Evolutionary conservation across 1,140 invertebrate species (phyloP).

Genomic region (Drosophila ambigua): DNA sequence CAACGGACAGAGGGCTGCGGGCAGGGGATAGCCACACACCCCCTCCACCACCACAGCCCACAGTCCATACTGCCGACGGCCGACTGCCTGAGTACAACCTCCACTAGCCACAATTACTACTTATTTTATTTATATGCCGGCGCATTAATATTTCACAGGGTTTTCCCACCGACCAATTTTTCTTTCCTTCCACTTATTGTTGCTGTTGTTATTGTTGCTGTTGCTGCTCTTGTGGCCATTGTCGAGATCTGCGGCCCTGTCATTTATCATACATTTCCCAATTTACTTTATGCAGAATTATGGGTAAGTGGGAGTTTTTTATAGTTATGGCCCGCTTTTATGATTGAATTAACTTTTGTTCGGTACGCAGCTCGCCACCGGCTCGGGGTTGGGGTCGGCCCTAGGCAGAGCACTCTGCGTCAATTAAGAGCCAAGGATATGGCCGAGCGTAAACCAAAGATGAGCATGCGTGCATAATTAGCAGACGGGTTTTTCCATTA

Average conservation of each 20-base stretch:
- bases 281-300: slow-evolving; percentile 55
- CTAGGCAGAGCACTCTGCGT: slow-evolving; percentile 29
- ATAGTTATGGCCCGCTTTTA: slow-evolving; percentile 60
- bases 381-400: no score
- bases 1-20: slow-evolving; percentile 7
- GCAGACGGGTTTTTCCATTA: slow-evolving; percentile 66
- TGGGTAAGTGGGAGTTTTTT: slow-evolving; percentile 45
- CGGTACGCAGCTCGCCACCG: slow-evolving; percentile 1
- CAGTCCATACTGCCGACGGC: background rate
- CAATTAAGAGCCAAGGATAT: slow-evolving; percentile 32
- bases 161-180: slow-evolving; percentile 56
- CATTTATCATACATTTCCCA: slow-evolving; percentile 67
- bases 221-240: background rate
- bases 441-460: slow-evolving; percentile 10
- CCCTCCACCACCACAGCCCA: slow-evolving; percentile 8
- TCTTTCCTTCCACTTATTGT: slow-evolving; percentile 38
- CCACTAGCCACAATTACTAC: slow-evolving; percentile 72
- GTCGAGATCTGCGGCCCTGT: slow-evolving; percentile 34
- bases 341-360: slow-evolving; percentile 74
- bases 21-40: slow-evolving; percentile 3
- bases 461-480: slow-evolving; percentile 59
- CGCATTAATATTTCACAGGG: slow-evolving; percentile 79
- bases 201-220: slow-evolving; percentile 15
- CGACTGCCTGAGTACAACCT: slow-evolving; percentile 28
- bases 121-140: slow-evolving; percentile 81